Evolutionary conservation across 2,797 vertebrate species (phyloP).

Genomic region (Chloroceryle amazona): DNA sequence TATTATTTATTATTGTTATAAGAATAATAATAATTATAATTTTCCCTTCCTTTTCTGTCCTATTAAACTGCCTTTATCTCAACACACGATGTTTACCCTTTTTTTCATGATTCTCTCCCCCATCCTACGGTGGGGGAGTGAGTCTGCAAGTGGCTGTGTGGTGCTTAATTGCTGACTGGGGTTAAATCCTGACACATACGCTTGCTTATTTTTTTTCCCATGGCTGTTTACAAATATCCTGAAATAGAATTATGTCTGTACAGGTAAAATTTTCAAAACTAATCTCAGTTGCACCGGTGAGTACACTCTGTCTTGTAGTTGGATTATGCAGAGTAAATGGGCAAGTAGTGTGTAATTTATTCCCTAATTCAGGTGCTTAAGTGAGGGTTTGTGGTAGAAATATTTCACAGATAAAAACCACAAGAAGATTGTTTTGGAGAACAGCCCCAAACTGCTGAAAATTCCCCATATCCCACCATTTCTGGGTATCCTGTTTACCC

Average conservation of each 20-base stretch:
- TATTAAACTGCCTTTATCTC: neutral
- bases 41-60: neutral
- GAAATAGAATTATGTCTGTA: neutral
- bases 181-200: neutral
- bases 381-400: neutral
- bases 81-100: neutral
- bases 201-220: neutral
- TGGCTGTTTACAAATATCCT: neutral
- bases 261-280: neutral
- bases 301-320: accelerated
- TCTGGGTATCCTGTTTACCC: neutral
- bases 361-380: neutral
- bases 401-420: neutral
- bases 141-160: neutral
- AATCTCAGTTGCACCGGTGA: neutral
- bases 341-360: neutral
- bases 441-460: neutral
- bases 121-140: neutral
- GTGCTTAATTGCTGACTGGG: neutral
- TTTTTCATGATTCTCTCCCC: neutral
- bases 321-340: neutral
- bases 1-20: neutral
- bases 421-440: neutral
- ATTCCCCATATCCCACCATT: neutral
- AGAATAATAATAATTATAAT: neutral